A percentile compares a stretch with the other conserved stretches of the same genome.
Evolutionary conservation across 1,140 invertebrate species (phyloP).

Genomic region (Psix sp.): DNA sequence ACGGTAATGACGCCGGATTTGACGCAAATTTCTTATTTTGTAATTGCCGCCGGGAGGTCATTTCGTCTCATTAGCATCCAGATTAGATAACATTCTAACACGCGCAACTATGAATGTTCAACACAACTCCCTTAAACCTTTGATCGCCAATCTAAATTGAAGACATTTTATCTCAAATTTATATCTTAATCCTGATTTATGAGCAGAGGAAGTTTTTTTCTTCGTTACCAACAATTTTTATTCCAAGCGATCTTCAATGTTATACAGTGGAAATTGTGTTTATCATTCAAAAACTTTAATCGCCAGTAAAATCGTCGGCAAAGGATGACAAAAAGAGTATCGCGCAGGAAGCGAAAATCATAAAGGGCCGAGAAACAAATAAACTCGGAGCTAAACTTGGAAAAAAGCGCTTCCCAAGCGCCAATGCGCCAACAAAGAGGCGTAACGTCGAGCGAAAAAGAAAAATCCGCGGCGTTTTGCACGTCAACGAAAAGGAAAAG

Average conservation of each 20-base stretch:
- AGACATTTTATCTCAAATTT: too few species aligned
- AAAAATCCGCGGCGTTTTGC: slow-evolving; percentile 20
- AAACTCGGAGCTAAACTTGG: slow-evolving; percentile 37
- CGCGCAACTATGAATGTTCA: too few species aligned
- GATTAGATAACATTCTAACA: slow-evolving; percentile 47
- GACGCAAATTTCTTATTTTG: slow-evolving; percentile 41
- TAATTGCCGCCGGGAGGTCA: slow-evolving; percentile 26
- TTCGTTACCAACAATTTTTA: too few species aligned
- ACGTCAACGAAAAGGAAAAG: slow-evolving; percentile 50
- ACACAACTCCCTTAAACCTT: too few species aligned
- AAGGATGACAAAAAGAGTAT: slow-evolving; percentile 3
- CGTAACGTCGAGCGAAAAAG: slow-evolving; percentile 41
- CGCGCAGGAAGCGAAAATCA: slow-evolving; percentile 42
- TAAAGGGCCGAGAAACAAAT: slow-evolving; percentile 38
- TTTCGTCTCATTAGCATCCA: slow-evolving; percentile 43
- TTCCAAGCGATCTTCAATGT: too few species aligned
- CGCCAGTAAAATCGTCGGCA: slow-evolving; percentile 1
- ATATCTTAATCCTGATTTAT: too few species aligned
- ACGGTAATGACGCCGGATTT: slow-evolving; percentile 28
- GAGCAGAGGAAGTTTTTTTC: too few species aligned
- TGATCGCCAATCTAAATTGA: too few species aligned
- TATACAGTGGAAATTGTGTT: too few species aligned
- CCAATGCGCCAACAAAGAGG: slow-evolving; percentile 31
- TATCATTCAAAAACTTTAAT: background rate
- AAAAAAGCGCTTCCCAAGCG: slow-evolving; percentile 28